Percentiles rank a stretch among this genome's conserved stretches.
Conservation (phyloP, 2,888 invertebrate genomes). For the Athripsodes cinereus region DNA sequence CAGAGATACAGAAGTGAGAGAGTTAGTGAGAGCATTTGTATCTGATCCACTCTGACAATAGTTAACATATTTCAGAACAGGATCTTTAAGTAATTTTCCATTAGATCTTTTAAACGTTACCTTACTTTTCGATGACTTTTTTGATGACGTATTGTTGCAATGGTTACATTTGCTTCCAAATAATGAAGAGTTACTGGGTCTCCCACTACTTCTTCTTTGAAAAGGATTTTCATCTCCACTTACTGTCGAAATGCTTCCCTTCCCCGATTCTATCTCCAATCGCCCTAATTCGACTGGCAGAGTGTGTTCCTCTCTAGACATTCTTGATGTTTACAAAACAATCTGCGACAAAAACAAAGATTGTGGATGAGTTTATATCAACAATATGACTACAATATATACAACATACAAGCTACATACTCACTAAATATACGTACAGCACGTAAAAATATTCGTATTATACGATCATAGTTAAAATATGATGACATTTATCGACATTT, state of each 20-base stretch:
- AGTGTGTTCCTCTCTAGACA: slow-evolving; percentile 28
- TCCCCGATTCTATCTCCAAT: slow-evolving; percentile 50
- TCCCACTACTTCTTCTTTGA: slow-evolving; percentile 16
- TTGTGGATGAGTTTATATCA: too few species aligned
- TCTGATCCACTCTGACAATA: slow-evolving; percentile 21
- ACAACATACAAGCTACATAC: too few species aligned
- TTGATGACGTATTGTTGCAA: slow-evolving; percentile 9
- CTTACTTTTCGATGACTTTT: slow-evolving; percentile 16
- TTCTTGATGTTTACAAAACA: slow-evolving; percentile 8
- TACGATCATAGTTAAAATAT: slow-evolving; percentile 5
- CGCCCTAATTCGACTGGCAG: slow-evolving; percentile 50
- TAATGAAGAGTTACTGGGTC: background rate
- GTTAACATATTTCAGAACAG: slow-evolving; percentile 48
- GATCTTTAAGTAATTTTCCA: slow-evolving; percentile 51
- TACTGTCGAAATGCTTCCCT: slow-evolving; percentile 29
- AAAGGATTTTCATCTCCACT: slow-evolving; percentile 39
- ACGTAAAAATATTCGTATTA: slow-evolving; percentile 12
- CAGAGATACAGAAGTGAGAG: slow-evolving; percentile 12
- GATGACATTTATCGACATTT: background rate
- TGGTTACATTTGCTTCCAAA: slow-evolving; percentile 28
- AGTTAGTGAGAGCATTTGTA: slow-evolving; percentile 16
- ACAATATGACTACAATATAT: too few species aligned
- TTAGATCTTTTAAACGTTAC: slow-evolving; percentile 37
- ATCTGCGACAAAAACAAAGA: background rate
- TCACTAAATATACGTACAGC: too few species aligned